phyloP scores from a whole-genome alignment of 1,140 invertebrate species.

The Danaus plexippus region DNA sequence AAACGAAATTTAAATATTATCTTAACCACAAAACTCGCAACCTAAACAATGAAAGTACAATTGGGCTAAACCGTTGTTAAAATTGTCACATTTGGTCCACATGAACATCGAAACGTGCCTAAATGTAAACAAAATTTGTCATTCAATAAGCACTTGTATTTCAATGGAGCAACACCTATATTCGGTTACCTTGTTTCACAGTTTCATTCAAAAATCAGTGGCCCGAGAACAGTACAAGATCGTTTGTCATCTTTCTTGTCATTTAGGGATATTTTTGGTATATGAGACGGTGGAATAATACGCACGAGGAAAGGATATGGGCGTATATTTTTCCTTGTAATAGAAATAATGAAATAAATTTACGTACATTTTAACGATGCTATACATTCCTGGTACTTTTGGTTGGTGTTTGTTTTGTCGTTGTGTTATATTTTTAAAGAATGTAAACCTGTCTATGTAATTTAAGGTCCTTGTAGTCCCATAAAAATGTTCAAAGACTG shows the following conservation, averaged over 20 bases:
- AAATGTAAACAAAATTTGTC: constrained; percentile 6
- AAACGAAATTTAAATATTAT: constrained; percentile 5
- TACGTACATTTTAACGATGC: no score
- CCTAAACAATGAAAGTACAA: constrained; percentile 8
- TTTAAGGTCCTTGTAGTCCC: constrained; percentile 6
- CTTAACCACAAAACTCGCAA: constrained; percentile 7
- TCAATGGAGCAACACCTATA: not conserved
- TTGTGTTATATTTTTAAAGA: no score
- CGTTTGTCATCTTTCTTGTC: constrained; percentile 22
- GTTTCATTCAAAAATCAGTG: constrained; percentile 18
- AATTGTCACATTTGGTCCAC: constrained; percentile 19
- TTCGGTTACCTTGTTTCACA: not conserved
- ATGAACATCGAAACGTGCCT: constrained; percentile 15
- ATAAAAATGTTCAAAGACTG: constrained; percentile 13
- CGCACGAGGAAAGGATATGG: constrained; percentile 2
- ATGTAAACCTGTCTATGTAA: no score
- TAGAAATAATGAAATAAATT: no score
- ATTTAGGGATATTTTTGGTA: constrained; percentile 20
- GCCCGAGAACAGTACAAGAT: constrained; percentile 8
- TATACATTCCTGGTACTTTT: no score
- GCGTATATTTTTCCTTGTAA: no score
- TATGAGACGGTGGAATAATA: constrained; percentile 15
- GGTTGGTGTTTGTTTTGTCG: no score
- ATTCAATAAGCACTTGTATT: not conserved
- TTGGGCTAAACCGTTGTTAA: constrained; percentile 12